Evolutionary conservation across 92 coral and sea anemone species (phyloP).

Genomic region (Montipora capitata): DNA sequence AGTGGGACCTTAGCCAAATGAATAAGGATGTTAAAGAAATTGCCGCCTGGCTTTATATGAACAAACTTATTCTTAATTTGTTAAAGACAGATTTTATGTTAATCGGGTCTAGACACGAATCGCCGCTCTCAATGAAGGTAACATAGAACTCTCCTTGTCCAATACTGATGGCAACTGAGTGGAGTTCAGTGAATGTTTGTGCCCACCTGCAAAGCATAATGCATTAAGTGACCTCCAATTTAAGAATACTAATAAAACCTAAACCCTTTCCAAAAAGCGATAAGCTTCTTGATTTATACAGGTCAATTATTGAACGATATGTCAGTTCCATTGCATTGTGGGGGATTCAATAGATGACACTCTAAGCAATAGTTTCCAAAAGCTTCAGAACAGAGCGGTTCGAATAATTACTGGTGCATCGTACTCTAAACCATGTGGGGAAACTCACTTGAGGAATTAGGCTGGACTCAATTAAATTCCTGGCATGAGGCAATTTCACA

Average conservation of each 20-base stretch:
- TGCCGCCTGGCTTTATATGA: slow-evolving; percentile 7
- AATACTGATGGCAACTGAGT: not conserved
- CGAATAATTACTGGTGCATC: not conserved
- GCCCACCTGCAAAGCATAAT: slow-evolving; percentile 20
- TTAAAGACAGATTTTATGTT: slow-evolving; percentile 20
- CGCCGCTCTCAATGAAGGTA: slow-evolving; percentile 1
- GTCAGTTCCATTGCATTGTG: slow-evolving; percentile 24
- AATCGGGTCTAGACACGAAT: slow-evolving; percentile 22
- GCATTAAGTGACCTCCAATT: slow-evolving; percentile 16
- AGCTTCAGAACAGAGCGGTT: slow-evolving; percentile 25
- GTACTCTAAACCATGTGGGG: not conserved
- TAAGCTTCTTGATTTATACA: slow-evolving; percentile 11
- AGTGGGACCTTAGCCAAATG: not conserved
- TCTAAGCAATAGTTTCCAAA: slow-evolving; percentile 32
- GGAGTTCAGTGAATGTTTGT: slow-evolving; percentile 13
- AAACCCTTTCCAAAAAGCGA: slow-evolving; percentile 9
- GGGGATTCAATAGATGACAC: slow-evolving; percentile 30
- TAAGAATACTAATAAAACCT: not conserved
- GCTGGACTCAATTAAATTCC: slow-evolving; percentile 20
- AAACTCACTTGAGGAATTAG: slow-evolving; percentile 1
- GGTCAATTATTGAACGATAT: slow-evolving; percentile 26
- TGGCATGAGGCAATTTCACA: not conserved
- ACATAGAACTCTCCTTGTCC: slow-evolving; percentile 14
- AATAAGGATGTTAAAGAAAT: slow-evolving; percentile 16
- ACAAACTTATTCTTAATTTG: slow-evolving; percentile 30